phyloP scores from a whole-genome alignment of 2,113 vertebrate species.

The Tapirus terrestris region DNA sequence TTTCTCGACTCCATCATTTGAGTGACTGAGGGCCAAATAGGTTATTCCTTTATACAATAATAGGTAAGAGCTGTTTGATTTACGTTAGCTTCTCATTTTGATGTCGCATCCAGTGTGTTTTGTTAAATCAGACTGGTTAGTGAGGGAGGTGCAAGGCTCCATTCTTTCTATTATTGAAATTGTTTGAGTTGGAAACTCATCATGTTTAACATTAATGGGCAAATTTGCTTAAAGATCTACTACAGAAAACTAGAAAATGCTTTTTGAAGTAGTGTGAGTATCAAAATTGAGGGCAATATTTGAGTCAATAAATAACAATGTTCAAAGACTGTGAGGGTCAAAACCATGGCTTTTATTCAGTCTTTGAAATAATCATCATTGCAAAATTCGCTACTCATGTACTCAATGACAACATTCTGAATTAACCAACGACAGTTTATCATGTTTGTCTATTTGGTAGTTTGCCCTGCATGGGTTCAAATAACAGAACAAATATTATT shows the following conservation, averaged over 20 bases:
- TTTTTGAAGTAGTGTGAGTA: neutral
- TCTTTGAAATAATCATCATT: neutral
- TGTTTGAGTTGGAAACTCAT: neutral
- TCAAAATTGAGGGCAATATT: neutral
- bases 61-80: neutral
- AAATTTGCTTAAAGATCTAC: neutral
- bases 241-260: neutral
- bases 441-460: neutral
- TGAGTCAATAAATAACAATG: neutral
- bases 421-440: neutral
- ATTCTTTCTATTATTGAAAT: neutral
- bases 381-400: neutral
- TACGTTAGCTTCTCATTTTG: neutral
- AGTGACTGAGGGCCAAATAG: neutral
- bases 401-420: neutral
- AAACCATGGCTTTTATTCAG: neutral
- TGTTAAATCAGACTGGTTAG: neutral
- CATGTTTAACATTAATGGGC: neutral
- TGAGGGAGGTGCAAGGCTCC: neutral
- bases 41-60: neutral
- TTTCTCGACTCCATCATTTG: neutral
- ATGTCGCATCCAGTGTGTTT: neutral
- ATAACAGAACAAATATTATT: neutral
- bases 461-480: neutral
- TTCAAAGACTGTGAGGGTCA: neutral